These are phyloP conservation scores for Thalassophryne amazonica DNA, from an alignment of 2,797 vertebrate genomes.

Conservation along the genomic window DNA sequence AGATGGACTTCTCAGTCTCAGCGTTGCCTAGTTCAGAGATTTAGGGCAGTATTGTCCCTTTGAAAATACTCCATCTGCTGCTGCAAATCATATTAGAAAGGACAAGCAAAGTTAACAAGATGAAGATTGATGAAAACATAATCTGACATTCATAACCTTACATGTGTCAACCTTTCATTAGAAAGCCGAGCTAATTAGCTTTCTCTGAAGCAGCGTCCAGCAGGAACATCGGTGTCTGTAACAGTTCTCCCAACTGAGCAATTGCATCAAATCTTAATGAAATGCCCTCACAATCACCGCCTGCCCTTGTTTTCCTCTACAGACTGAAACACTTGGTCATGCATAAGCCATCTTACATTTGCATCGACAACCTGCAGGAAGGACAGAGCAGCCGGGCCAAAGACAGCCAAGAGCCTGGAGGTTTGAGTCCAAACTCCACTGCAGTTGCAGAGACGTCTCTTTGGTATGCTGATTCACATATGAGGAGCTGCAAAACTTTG, in stretches of 20 bases:
- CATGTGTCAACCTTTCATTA: slow-evolving; percentile 17
- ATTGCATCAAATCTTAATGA: background rate
- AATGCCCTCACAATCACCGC: background rate
- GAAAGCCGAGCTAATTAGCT: slow-evolving; percentile 23
- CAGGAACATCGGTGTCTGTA: background rate
- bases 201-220: slow-evolving; percentile 8
- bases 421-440: background rate
- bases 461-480: no score
- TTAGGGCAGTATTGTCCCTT: slow-evolving; percentile 16
- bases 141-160: slow-evolving; percentile 5
- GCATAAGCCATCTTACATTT: no score
- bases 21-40: slow-evolving; percentile 15
- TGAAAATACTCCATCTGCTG: slow-evolving; percentile 12
- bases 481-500: no score
- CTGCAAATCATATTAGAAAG: slow-evolving; percentile 3
- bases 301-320: background rate
- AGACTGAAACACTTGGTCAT: slow-evolving; percentile 1
- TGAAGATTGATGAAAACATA: slow-evolving; percentile 10
- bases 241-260: background rate
- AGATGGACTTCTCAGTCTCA: slow-evolving; percentile 4
- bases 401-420: background rate
- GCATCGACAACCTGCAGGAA: background rate
- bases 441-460: no score
- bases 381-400: background rate
- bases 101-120: slow-evolving; percentile 6